Evolutionary conservation across 1,140 invertebrate genomes (phyloP).

Genomic region (Leptinotarsa undecemlineata): DNA sequence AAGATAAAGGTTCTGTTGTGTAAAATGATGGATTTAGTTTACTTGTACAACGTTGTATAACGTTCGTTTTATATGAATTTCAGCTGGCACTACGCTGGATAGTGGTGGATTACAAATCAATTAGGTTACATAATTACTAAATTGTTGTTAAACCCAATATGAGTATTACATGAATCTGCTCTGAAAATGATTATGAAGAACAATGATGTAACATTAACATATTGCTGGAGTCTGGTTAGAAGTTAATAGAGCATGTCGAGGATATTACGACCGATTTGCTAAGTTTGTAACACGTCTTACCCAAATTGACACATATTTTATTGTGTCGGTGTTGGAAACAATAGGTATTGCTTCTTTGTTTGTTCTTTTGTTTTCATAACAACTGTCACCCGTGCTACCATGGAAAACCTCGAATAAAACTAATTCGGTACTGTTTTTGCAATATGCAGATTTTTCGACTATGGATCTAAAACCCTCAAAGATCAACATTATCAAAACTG

Average conservation of each 20-base stretch:
- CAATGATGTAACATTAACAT: conserved; percentile 40
- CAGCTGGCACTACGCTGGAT: conserved; percentile 6
- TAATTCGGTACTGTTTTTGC: no score
- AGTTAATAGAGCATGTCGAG: conserved; percentile 27
- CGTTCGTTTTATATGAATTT: conserved; percentile 20
- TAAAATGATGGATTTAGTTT: conserved; percentile 20
- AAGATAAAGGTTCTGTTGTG: conserved; percentile 10
- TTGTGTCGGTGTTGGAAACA: neutral
- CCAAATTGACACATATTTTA: conserved; percentile 27
- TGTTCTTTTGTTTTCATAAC: neutral
- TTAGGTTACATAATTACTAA: conserved; percentile 19
- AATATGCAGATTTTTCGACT: no score
- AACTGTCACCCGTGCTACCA: neutral
- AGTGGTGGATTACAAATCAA: conserved; percentile 19
- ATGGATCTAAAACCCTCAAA: no score
- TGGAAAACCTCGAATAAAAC: no score
- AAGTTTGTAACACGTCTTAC: conserved; percentile 20
- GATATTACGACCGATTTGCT: conserved; percentile 21
- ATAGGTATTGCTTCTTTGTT: conserved; percentile 14
- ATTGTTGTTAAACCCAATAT: conserved; percentile 23
- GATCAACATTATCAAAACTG: no score
- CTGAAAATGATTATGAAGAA: conserved; percentile 35
- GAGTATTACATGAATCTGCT: conserved; percentile 30
- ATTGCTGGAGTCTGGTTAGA: conserved; percentile 19
- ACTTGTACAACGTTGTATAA: conserved; percentile 11